Evolutionary conservation across 2,888 invertebrate genomes (phyloP), one percentile per base, ranked within the genome.

Genomic region (Unio pictorum): DNA sequence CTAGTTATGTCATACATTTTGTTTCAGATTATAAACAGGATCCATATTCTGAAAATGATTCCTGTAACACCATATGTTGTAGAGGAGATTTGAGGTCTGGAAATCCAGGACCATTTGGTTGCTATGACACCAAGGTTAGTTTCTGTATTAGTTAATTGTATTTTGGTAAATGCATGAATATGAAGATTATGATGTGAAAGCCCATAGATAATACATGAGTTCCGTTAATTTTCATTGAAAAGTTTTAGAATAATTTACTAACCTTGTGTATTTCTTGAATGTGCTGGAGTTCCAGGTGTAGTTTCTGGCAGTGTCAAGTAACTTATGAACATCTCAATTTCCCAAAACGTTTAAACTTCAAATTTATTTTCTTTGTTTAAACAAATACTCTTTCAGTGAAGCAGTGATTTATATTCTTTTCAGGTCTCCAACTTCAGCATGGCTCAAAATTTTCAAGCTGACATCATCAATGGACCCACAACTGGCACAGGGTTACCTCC

Each of bases 121-220:
- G 89, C 75, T 88, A 87, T 80, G 89, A 89, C 76, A 87, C 89
- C 11, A 89, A 89, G 83, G 88, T 88, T 58, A 64, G 54, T 45
- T 2, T 45, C 45, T n/a, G n/a, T n/a, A n/a, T n/a, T n/a, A n/a
- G n/a, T n/a, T n/a, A 17, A 11, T 59, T n/a, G 11, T 59, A 15
- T n/a, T 26, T 59, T 59, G 15, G 3, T 23, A 15, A 59, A 26
- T 26, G n/a, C 59, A 59, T 11, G 55, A 55, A 20, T 23, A 3
- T 45, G 11, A 45, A 11, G 45, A 45, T 45, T 45, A 45, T 15
- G 11, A 45, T 45, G 15, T 45, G 15, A 45, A 45, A 45, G 45
- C 45, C 45, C 45, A 45, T 15, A 45, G 45, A 45, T 45, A 45
- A 45, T 45, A 15, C 45, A 11, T 45, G 45, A 11, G 15, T 15